A percentile compares a stretch with the other conserved stretches of the same genome.
Evolutionary conservation across 2,888 invertebrate genomes (phyloP).

Genomic region (Reticulitermes lucifugus): DNA sequence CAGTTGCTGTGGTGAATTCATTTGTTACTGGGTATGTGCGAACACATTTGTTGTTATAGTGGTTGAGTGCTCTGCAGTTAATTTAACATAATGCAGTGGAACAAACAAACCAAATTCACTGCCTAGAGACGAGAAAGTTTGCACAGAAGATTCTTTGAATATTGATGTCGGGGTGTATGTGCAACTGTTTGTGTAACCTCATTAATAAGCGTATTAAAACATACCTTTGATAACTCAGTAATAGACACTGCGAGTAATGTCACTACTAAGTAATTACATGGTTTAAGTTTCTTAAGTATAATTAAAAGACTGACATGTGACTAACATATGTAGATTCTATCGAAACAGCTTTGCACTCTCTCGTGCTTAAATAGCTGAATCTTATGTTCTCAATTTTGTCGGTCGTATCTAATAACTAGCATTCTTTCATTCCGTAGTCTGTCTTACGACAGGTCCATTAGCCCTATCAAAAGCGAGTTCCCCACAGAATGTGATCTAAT

Average conservation of each 20-base stretch:
- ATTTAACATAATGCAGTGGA: background rate
- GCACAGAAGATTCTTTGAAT: background rate
- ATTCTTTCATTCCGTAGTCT: too few species aligned
- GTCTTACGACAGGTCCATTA: too few species aligned
- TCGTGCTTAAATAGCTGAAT: too few species aligned
- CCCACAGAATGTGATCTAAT: too few species aligned
- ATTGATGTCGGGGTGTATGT: background rate
- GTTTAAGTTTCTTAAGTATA: too few species aligned
- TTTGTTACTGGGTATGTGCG: background rate
- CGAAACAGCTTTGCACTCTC: too few species aligned
- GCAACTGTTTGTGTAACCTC: background rate
- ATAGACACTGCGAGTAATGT: background rate
- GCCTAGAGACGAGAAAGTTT: background rate
- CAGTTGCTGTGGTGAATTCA: too few species aligned
- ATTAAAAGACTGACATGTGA: background rate
- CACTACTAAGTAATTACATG: too few species aligned
- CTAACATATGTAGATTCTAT: background rate
- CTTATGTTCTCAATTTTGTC: too few species aligned
- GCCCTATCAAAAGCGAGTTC: too few species aligned
- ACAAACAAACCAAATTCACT: background rate
- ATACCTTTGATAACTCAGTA: background rate
- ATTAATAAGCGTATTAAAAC: background rate
- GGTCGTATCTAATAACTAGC: too few species aligned
- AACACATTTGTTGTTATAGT: background rate
- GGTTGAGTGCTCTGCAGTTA: background rate